Evolutionary conservation across 1,140 invertebrate species (phyloP), one percentile per base, ranked within the genome.

Genomic region (Pantala flavescens): DNA sequence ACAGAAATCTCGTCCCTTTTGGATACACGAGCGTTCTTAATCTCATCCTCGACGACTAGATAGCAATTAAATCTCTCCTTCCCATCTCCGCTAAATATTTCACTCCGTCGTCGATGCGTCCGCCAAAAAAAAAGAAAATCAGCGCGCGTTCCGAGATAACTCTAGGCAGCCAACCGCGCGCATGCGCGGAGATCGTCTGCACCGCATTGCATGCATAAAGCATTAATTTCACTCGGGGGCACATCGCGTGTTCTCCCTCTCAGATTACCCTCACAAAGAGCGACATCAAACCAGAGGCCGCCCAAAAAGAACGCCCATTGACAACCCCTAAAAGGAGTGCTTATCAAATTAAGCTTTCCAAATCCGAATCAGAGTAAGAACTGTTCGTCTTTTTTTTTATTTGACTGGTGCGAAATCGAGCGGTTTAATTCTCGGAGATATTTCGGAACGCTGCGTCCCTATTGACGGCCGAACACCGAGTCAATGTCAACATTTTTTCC

Each of bases 171-270:
- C 28, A 63, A 63, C 49, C n/a, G 12, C 49, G 49, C 49, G 49
- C 49, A 63, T 63, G 49, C 49, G 49, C 12, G n/a, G 49, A 63
- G 49, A 63, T 63, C 49, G 49, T 63, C 49, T 63, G 49, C 49
- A 63, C 49, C 49, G 49, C 49, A 63, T 16, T 63, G 49, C 49
- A 63, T 63, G 49, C 49, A 63, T 63, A 63, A 63, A 63, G 49
- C 49, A 63, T 63, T 63, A 63, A 63, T 63, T 63, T 63, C 49
- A 63, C 49, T 63, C 49, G 3, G 49, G 49, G 49, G 49, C 49
- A 63, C 49, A 63, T 63, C 49, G 49, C n/a, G 2, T 63, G 49
- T 14, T 21, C 49, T 19, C 49, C 14, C 49, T 63, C 49, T 21
- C 16, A 63, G 49, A 63, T 63, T 63, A 63, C 49, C n/a, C 49